Evolutionary conservation across 2,888 invertebrate genomes (phyloP).

Genomic region (Lumbricus terrestris): DNA sequence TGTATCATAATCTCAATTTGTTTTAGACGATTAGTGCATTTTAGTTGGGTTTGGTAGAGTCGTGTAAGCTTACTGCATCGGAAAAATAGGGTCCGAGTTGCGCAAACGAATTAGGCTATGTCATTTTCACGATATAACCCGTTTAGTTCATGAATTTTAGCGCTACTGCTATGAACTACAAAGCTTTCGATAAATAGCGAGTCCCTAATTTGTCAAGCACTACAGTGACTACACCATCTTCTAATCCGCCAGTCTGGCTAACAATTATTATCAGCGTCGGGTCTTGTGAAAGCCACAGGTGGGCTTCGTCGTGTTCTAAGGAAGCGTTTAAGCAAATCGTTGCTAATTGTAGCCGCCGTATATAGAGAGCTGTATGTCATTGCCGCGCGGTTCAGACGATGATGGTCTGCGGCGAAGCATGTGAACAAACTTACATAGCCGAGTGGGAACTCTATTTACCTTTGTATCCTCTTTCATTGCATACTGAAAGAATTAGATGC

Average conservation of each 20-base stretch:
- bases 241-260: background rate
- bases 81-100: background rate
- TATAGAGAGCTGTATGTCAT: background rate
- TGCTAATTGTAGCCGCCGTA: background rate
- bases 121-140: background rate
- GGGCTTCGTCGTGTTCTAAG: background rate
- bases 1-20: too few relatives aligned
- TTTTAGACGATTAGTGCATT: too few relatives aligned
- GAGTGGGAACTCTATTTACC: conserved; percentile 3
- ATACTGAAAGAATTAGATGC: conserved; percentile 3
- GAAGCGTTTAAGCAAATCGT: conserved; percentile 5
- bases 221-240: background rate
- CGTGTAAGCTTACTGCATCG: background rate
- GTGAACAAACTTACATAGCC: background rate
- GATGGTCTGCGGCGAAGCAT: background rate
- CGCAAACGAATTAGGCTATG: background rate
- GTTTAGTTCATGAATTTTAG: background rate
- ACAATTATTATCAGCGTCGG: conserved; percentile 3
- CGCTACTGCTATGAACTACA: background rate
- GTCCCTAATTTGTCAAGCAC: background rate
- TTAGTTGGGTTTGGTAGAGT: background rate
- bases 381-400: background rate
- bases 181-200: background rate
- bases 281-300: conserved; percentile 3
- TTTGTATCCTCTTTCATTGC: background rate